Conservation (phyloP, 2,797 vertebrate genomes). For the Loriculus beryllinus region DNA sequence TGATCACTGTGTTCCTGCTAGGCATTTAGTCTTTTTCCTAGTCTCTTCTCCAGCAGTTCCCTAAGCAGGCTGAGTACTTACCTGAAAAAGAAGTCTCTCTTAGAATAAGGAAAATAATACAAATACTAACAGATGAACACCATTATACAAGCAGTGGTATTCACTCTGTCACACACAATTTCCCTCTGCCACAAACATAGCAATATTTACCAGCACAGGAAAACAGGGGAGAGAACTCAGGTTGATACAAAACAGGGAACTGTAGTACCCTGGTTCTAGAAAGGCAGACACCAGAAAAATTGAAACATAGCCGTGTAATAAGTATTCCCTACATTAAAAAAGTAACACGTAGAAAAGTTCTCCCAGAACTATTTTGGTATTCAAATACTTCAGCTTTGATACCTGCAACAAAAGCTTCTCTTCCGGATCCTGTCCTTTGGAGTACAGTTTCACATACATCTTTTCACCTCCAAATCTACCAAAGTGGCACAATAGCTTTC, state of each 20-base stretch:
- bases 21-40: not conserved
- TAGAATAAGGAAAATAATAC: not conserved
- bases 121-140: not conserved
- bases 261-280: not conserved
- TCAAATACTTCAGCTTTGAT: not conserved
- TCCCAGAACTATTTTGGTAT: not conserved
- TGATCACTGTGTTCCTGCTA: not conserved
- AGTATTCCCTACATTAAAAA: not conserved
- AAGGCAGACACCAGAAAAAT: not conserved
- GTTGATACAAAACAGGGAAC: not conserved
- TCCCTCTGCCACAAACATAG: not conserved
- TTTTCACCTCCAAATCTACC: not conserved
- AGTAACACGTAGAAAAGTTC: fast-evolving
- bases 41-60: not conserved
- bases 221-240: not conserved
- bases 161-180: not conserved
- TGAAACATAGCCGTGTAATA: not conserved
- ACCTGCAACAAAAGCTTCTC: fast-evolving
- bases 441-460: not conserved
- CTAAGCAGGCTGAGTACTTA: not conserved
- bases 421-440: fast-evolving
- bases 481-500: not conserved
- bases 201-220: not conserved
- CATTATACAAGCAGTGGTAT: not conserved
- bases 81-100: not conserved